Conservation (phyloP, 1,140 invertebrate species). For the Augochlora pura region DNA sequence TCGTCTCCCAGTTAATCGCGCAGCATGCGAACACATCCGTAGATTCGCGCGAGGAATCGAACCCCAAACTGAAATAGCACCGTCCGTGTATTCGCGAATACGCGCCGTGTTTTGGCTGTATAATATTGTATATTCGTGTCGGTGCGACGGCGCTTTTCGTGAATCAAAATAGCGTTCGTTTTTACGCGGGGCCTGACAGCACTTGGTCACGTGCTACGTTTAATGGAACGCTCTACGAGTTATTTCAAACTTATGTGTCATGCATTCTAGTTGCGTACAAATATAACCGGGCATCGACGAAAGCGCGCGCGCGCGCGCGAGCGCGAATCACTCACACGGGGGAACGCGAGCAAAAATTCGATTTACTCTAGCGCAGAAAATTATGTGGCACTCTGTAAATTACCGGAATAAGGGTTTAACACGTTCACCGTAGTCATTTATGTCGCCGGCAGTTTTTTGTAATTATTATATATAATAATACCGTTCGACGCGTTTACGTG, state of each 20-base stretch:
- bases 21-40: slow-evolving; percentile 27
- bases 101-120: slow-evolving; percentile 30
- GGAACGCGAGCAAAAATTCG: neutral
- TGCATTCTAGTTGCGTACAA: slow-evolving; percentile 67
- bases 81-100: slow-evolving; percentile 28
- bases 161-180: slow-evolving; percentile 61
- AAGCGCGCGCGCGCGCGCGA: slow-evolving; percentile 2
- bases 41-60: slow-evolving; percentile 33
- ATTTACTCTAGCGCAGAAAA: too few relatives aligned
- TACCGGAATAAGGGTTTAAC: too few relatives aligned
- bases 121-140: slow-evolving; percentile 25
- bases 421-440: too few relatives aligned
- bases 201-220: slow-evolving; percentile 63
- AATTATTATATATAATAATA: too few relatives aligned
- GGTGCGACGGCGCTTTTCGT: slow-evolving; percentile 40
- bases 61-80: slow-evolving; percentile 42
- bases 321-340: neutral
- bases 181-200: slow-evolving; percentile 60
- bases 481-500: too few relatives aligned
- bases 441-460: too few relatives aligned
- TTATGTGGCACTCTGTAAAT: too few relatives aligned
- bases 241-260: slow-evolving; percentile 70
- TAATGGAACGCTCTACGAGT: slow-evolving; percentile 68
- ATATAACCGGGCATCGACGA: slow-evolving; percentile 53
- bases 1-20: slow-evolving; percentile 25